These are phyloP conservation scores for Elephas maximus DNA, from an alignment of 2,113 vertebrate species.

Conservation along the genomic window DNA sequence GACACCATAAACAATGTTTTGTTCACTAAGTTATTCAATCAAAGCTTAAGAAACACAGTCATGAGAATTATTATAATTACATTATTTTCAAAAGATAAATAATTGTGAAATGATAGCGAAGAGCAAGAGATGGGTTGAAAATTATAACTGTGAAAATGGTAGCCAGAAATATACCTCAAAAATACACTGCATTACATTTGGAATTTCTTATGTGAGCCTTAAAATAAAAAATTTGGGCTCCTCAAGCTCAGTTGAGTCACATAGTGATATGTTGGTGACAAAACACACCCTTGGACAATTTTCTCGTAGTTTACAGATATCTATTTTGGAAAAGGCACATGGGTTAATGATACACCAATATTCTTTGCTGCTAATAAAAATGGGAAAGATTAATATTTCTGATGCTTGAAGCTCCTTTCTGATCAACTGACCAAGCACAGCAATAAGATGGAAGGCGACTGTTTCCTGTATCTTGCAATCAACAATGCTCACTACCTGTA, in stretches of 20 bases:
- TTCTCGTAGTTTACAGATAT: conserved; percentile 43
- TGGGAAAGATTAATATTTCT: conserved; percentile 52
- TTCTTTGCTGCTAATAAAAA: conserved; percentile 71
- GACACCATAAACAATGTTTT: neutral
- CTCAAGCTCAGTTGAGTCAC: conserved; percentile 64
- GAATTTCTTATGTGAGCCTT: conserved; percentile 71
- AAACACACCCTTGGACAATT: conserved; percentile 52
- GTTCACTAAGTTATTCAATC: neutral
- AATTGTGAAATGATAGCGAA: conserved; percentile 5
- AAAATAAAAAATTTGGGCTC: conserved; percentile 72
- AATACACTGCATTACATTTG: conserved; percentile 69
- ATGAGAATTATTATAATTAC: conserved; percentile 17
- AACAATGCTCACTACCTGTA: conserved; percentile 52
- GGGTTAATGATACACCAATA: conserved; percentile 60
- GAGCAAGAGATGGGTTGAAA: neutral
- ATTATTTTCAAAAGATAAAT: conserved; percentile 28
- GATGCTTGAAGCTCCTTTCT: neutral
- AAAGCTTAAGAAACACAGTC: neutral
- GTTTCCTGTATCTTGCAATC: conserved; percentile 50
- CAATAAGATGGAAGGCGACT: neutral
- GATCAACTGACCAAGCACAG: neutral
- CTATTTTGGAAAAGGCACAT: conserved; percentile 57
- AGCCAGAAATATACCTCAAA: conserved; percentile 66
- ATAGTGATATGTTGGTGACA: conserved; percentile 64
- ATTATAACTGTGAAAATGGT: conserved; percentile 50